phyloP scores from a whole-genome alignment of 2,113 vertebrate species.

The Camelus dromedarius region DNA sequence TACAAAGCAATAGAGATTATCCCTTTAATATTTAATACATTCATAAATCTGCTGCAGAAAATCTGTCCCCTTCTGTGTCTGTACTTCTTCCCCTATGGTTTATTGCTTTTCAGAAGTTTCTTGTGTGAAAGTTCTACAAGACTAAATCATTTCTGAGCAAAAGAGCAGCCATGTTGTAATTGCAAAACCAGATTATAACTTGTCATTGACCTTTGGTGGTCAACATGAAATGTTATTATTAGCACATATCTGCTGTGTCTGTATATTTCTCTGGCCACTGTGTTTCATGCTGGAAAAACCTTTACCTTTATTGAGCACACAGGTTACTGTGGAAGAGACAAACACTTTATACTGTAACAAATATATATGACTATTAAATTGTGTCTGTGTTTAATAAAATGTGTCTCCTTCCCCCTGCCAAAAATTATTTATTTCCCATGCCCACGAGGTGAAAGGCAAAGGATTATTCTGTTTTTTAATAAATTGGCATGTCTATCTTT shows the following conservation, averaged over 20 bases:
- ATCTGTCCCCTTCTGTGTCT: slow-evolving; percentile 38
- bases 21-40: slow-evolving; percentile 74
- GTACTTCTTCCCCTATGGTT: slow-evolving; percentile 36
- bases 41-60: slow-evolving; percentile 70
- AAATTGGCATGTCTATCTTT: not conserved
- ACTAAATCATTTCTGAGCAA: not conserved
- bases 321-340: not conserved
- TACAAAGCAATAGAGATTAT: slow-evolving; percentile 74
- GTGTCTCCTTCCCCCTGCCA: not conserved
- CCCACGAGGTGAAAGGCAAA: not conserved
- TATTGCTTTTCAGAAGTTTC: slow-evolving; percentile 66
- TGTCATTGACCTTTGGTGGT: not conserved
- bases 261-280: not conserved
- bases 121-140: not conserved
- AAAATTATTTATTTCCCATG: not conserved
- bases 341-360: not conserved
- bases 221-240: not conserved
- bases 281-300: not conserved
- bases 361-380: not conserved
- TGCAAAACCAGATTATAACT: not conserved
- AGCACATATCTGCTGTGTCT: not conserved
- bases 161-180: not conserved
- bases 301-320: not conserved
- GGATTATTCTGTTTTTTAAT: not conserved
- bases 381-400: not conserved